phyloP scores from a whole-genome alignment of 2,113 vertebrate species.

The Murina feae region DNA sequence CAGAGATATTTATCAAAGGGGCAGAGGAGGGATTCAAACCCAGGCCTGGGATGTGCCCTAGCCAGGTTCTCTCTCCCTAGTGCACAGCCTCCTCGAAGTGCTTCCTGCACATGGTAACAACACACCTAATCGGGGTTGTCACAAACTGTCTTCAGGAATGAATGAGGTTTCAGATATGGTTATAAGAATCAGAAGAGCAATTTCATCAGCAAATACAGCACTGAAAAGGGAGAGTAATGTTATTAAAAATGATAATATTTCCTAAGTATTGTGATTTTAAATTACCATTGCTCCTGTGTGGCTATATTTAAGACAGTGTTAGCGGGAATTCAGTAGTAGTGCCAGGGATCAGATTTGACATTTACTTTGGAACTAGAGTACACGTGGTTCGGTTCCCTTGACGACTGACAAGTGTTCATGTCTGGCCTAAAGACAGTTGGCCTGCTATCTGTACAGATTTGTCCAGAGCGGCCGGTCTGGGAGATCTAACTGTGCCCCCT shows the following conservation, averaged over 20 bases:
- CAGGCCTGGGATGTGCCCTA: background rate
- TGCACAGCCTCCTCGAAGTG: background rate
- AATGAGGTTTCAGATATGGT: background rate
- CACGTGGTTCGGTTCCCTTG: background rate
- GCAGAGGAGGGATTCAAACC: background rate
- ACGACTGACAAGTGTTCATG: background rate
- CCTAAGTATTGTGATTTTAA: background rate
- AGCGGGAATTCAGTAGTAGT: background rate
- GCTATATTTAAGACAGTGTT: background rate
- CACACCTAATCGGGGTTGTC: background rate
- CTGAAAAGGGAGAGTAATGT: background rate
- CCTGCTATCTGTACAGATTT: background rate
- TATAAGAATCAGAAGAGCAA: background rate
- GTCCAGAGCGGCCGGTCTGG: background rate
- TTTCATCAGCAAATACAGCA: background rate
- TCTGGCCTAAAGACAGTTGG: background rate
- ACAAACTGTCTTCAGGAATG: background rate
- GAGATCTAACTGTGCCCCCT: background rate
- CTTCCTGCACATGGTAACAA: background rate
- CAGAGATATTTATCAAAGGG: background rate
- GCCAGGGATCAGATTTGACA: slow-evolving; percentile 16
- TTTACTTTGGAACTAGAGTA: background rate
- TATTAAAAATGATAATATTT: background rate
- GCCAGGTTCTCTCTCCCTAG: background rate
- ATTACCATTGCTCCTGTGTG: background rate